These are phyloP conservation scores for Nettapus auritus DNA, from an alignment of 2,113 vertebrate genomes.

Conservation along the genomic window DNA sequence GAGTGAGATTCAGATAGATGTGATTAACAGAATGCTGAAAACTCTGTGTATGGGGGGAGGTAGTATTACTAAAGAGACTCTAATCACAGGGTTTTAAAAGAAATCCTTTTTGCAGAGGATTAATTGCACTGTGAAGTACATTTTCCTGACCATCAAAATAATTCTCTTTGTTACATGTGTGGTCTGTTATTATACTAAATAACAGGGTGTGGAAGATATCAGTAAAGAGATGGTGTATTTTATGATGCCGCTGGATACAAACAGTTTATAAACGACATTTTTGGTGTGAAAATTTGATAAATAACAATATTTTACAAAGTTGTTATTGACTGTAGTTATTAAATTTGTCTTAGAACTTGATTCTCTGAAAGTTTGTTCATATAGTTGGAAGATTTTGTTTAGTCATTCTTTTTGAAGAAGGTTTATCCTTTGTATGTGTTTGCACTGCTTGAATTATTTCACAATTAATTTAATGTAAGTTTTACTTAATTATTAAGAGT, in stretches of 20 bases:
- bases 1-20: slow-evolving; percentile 20
- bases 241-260: not conserved
- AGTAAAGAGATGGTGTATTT: not conserved
- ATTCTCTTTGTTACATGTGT: not conserved
- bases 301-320: not conserved
- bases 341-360: not conserved
- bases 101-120: not conserved
- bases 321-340: not conserved
- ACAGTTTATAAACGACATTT: not conserved
- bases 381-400: not conserved
- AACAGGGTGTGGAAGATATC: not conserved
- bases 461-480: not conserved
- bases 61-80: not conserved
- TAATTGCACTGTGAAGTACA: slow-evolving; percentile 44
- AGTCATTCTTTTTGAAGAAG: not conserved
- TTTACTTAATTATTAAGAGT: not conserved
- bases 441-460: not conserved
- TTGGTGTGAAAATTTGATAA: not conserved
- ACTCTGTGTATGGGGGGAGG: not conserved
- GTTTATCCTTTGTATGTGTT: not conserved
- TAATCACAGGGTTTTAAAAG: slow-evolving; percentile 53
- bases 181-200: slow-evolving; percentile 39
- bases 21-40: not conserved
- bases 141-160: slow-evolving; percentile 27
- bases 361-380: not conserved